Percentiles rank a stretch among this genome's conserved stretches.
Evolutionary conservation across 1,140 invertebrate species (phyloP).

Genomic region (Drosophila hydei): DNA sequence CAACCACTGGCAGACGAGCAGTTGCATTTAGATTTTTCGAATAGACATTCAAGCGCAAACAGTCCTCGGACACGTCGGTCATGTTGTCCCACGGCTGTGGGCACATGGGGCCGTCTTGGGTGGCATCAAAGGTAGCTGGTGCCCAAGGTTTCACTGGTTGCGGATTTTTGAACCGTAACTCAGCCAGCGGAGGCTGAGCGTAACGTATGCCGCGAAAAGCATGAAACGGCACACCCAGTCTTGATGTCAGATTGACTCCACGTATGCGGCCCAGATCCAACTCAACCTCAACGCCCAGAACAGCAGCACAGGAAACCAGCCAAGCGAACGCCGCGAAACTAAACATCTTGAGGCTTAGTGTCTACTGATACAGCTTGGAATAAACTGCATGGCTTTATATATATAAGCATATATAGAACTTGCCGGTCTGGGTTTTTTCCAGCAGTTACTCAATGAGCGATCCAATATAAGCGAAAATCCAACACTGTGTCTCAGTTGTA

Average conservation of each 20-base stretch:
- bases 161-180: slow-evolving; percentile 79
- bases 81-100: slow-evolving; percentile 77
- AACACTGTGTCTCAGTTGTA: not conserved
- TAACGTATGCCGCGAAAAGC: slow-evolving; percentile 89
- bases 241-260: slow-evolving; percentile 56
- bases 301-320: not conserved
- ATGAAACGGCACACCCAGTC: slow-evolving; percentile 85
- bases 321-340: not conserved
- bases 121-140: slow-evolving; percentile 85
- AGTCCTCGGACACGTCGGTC: slow-evolving; percentile 87
- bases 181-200: slow-evolving; percentile 84
- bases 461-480: not conserved
- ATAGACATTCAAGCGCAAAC: slow-evolving; percentile 92
- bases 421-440: not conserved
- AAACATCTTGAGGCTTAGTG: slow-evolving; percentile 9
- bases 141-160: slow-evolving; percentile 85
- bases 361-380: slow-evolving; percentile 4
- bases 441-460: not conserved
- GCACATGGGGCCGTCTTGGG: slow-evolving; percentile 85
- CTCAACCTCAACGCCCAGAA: slow-evolving; percentile 43
- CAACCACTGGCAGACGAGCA: slow-evolving; percentile 85
- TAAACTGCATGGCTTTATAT: slow-evolving; percentile 3
- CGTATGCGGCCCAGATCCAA: slow-evolving; percentile 64
- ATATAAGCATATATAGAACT: slow-evolving; percentile 4
- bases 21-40: slow-evolving; percentile 85